phyloP scores from a whole-genome alignment of 2,113 vertebrate genomes.

The Myotis yumanensis region DNA sequence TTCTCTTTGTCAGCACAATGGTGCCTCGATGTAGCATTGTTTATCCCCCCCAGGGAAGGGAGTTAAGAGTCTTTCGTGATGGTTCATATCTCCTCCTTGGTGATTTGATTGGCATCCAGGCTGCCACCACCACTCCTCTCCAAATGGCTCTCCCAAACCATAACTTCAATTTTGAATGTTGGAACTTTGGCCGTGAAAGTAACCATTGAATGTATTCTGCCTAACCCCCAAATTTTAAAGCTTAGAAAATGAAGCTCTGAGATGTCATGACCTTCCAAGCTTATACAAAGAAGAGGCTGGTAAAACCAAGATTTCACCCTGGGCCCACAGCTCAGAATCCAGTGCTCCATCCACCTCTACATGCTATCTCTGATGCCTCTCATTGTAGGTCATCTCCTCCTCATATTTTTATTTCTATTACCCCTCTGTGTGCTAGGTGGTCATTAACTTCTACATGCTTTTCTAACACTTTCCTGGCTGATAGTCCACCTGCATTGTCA shows the following conservation, averaged over 20 bases:
- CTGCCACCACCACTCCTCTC: background rate
- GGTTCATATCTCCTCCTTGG: background rate
- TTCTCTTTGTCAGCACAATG: background rate
- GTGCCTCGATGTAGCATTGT: background rate
- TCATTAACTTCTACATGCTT: background rate
- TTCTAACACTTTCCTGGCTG: background rate
- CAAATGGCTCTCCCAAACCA: background rate
- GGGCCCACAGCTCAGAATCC: background rate
- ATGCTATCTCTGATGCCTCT: background rate
- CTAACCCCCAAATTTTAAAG: background rate
- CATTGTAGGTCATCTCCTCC: background rate
- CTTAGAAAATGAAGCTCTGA: background rate
- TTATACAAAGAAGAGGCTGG: background rate
- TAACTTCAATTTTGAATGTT: slow-evolving; percentile 9
- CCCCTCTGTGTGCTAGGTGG: background rate
- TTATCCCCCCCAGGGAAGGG: background rate
- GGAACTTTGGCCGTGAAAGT: background rate
- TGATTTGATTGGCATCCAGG: background rate
- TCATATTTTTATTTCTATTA: background rate
- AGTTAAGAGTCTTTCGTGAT: background rate
- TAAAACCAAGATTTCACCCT: background rate
- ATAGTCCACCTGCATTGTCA: background rate
- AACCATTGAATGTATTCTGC: background rate
- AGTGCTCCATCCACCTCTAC: background rate
- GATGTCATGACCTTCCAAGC: background rate